Base-by-base conservation (phyloP, 2,797 vertebrate species). In the Acipenser oxyrinchus region DNA sequence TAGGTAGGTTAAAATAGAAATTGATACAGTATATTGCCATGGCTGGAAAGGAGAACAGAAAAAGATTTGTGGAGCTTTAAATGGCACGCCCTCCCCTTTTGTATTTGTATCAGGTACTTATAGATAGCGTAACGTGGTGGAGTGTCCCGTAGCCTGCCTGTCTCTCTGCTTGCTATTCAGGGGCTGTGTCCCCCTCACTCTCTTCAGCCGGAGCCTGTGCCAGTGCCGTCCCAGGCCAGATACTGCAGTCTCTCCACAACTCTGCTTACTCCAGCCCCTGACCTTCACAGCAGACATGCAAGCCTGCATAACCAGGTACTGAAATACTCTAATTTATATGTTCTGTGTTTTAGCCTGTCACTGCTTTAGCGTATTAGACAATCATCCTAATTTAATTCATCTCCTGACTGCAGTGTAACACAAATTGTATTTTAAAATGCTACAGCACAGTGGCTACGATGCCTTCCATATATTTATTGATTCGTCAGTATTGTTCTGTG, bases 201-300 rank as follows among this genome's bases (percentile, higher is more conserved):
- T 49, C 52, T 71, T 37, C 13, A 49, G 57, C 48, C 62, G 59
- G 50, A 63, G 48, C 63, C 65, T 58, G 65, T 51, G 10, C 66
- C 8, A 37, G 23, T 37, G 50, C 58, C 64, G 7, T 66, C 68
- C 68, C 51, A 23, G 68, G 18, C 78, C 74, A n/a, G 70, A 55
- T 78, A 73, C 81, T 79, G 84, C 83, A 81, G 78, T 72, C 64
- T 71, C 75, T 37, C 60, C 49, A 9, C 62, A 37, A 48, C 12
- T 50, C 51, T 65, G 9, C 48, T 55, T 60, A 9, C 11, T 9
- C 73, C 77, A 64, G 62, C 71, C 61, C 75, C 75, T 83, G 80
- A 87, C 86, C 87, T 86, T 87, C 84, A 67, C 74, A 65, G 72
- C 76, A 71, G 82, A 73, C 74, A 90, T 91, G 89, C 84, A 92